Evolutionary conservation across 2,888 invertebrate species (phyloP).

Genomic region (Pyrrhosoma nymphula): DNA sequence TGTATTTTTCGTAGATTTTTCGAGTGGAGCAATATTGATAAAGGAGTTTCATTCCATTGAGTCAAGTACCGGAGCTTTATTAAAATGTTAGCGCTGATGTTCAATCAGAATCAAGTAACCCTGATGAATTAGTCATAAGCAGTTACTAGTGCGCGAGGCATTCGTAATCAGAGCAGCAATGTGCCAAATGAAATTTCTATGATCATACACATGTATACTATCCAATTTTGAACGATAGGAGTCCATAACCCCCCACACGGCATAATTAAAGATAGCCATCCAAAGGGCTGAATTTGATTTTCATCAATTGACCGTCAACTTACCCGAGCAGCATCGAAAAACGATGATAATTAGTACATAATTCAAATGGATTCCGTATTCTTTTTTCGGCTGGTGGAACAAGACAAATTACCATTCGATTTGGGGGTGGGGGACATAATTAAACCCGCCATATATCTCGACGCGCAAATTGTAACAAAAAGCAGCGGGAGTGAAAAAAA

Average conservation of each 20-base stretch:
- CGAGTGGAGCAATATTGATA: background rate
- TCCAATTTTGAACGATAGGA: background rate
- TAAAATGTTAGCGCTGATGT: background rate
- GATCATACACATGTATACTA: background rate
- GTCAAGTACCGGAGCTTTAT: background rate
- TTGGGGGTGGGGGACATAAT: background rate
- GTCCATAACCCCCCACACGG: background rate
- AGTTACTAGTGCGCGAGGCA: background rate
- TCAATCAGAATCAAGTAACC: slow-evolving; percentile 16
- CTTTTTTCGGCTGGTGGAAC: background rate
- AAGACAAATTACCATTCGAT: slow-evolving; percentile 30
- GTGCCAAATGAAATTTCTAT: background rate
- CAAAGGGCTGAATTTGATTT: slow-evolving; percentile 11
- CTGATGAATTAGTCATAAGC: slow-evolving; percentile 16
- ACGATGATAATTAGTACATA: slow-evolving; percentile 14
- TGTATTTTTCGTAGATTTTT: background rate
- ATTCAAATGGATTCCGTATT: slow-evolving; percentile 14
- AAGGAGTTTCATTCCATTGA: background rate
- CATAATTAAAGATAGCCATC: slow-evolving; percentile 15
- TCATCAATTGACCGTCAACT: background rate
- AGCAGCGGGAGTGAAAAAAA: background rate
- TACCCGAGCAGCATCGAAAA: background rate
- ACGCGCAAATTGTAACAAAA: background rate
- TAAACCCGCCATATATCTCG: slow-evolving; percentile 19
- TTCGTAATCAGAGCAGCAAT: background rate